Evolutionary conservation across 2,888 invertebrate genomes (phyloP).

Genomic region (Eurois occulta): DNA sequence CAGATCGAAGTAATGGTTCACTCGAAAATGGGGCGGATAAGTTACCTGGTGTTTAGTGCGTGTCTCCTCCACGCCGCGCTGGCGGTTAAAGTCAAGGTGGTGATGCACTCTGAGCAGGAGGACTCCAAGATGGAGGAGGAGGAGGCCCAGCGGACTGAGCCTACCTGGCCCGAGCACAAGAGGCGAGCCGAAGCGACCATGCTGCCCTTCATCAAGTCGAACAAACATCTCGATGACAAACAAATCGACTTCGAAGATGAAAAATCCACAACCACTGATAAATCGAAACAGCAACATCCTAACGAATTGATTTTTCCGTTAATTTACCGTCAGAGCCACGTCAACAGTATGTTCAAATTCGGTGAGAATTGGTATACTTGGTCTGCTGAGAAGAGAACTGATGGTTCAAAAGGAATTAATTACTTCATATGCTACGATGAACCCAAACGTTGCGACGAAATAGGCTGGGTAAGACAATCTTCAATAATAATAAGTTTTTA

Average conservation of each 20-base stretch:
- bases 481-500: constrained; percentile 2
- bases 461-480: constrained; percentile 84
- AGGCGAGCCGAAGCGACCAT: constrained; percentile 71
- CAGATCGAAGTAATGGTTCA: constrained; percentile 46
- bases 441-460: constrained; percentile 86
- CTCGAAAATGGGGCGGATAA: constrained; percentile 72
- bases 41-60: constrained; percentile 68
- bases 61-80: constrained; percentile 73
- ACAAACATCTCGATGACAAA: constrained; percentile 71
- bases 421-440: constrained; percentile 87
- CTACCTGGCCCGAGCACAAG: constrained; percentile 73
- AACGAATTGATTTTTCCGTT: constrained; percentile 86
- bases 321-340: constrained; percentile 84
- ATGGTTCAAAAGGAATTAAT: constrained; percentile 83
- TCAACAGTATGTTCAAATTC: constrained; percentile 88
- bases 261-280: constrained; percentile 75
- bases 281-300: constrained; percentile 79
- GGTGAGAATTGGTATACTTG: constrained; percentile 88
- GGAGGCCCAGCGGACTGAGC: constrained; percentile 72
- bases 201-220: constrained; percentile 79
- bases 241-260: constrained; percentile 78
- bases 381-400: constrained; percentile 83
- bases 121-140: constrained; percentile 83
- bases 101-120: constrained; percentile 85
- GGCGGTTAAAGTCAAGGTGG: constrained; percentile 85